Percentiles rank a stretch among this genome's conserved stretches.
phyloP scores from a whole-genome alignment of 2,797 vertebrate genomes.

The Phylloscopus collybita region DNA sequence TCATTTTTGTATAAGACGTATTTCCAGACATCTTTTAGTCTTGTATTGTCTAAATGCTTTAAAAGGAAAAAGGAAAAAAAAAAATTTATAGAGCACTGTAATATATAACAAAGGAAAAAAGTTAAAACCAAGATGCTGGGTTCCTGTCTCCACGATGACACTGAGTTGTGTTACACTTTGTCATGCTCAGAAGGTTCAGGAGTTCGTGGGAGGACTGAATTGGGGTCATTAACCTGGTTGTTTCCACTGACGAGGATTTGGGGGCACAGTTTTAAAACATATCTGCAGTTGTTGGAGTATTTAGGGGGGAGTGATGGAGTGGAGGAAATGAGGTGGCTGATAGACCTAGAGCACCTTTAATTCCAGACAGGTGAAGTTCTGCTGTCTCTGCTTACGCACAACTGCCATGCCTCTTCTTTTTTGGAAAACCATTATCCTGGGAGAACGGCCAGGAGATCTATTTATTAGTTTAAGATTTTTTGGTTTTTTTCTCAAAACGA shows the following conservation, averaged over 20 bases:
- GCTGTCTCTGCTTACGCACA: constrained; percentile 63
- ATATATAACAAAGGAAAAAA: constrained; percentile 71
- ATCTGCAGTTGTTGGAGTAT: constrained; percentile 31
- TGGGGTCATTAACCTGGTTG: not conserved
- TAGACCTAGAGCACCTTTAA: constrained; percentile 40
- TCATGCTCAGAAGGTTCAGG: constrained; percentile 27
- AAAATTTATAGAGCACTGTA: constrained; percentile 83
- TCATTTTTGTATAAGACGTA: constrained; percentile 90
- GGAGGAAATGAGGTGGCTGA: constrained; percentile 33
- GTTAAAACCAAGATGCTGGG: constrained; percentile 68
- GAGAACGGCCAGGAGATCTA: constrained; percentile 30
- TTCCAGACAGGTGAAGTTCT: constrained; percentile 36
- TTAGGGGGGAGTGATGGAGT: constrained; percentile 12
- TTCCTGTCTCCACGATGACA: constrained; percentile 71
- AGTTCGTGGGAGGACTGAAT: not conserved
- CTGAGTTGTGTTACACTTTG: not conserved
- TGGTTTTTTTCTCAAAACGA: constrained; percentile 38
- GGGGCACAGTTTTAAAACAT: constrained; percentile 56
- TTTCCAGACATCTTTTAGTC: constrained; percentile 90
- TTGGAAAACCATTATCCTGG: constrained; percentile 40
- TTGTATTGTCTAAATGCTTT: constrained; percentile 90
- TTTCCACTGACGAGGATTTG: not conserved
- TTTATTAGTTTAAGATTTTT: constrained; percentile 64
- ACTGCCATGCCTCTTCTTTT: constrained; percentile 65
- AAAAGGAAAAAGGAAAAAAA: constrained; percentile 81